Evolutionary conservation across 2,113 vertebrate genomes (phyloP), one percentile per base, ranked within the genome.

Genomic region (Arothron firmamentum): DNA sequence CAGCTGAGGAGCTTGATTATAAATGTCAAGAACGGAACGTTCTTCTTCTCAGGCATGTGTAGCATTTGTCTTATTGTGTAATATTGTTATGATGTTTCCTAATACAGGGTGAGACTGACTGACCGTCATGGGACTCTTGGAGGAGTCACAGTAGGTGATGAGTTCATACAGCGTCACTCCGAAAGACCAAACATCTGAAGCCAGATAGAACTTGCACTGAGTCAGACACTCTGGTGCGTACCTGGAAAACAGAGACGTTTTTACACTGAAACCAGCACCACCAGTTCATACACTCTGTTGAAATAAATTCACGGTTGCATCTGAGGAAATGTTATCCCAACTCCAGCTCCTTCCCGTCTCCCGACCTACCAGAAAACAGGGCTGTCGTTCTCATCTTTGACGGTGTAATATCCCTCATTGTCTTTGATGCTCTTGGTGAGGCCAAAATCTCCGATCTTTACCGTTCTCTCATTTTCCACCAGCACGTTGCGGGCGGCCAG

Each of bases 361-460:
- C 23, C 1, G 20, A 61, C 54, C 65, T 87, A 99, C 97, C 96
- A 99, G 77, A 96, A 99, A 0, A 99, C 95, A 0, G 97, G 97
- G 78, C 96, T 97, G 82, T 96, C 95, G 0, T 92, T 89, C 62
- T 98, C 96, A 0, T 99, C 96, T 62, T 96, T 97, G 70, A 98
- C 96, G 0, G 91, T 98, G 88, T 99, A 99, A 78, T 99, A 99
- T 5, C 95, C 95, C 76, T 98, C 94, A 0, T 96, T 94, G 0
- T 96, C 94, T 80, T 97, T 95, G 16, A 99, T 98, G 34, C 93
- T 93, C 87, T 98, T 98, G 49, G 97, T 98, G 65, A 99, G 91
- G 1, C 97, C 97, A 0, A 99, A 99, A 74, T 99, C 97, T 45
- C 95, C 97, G 0, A 99, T 99, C 88, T 99, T 99, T 71, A 99